These are phyloP conservation scores for Watsonalla binaria DNA, from an alignment of 2,888 invertebrate species.

Conservation along the genomic window DNA sequence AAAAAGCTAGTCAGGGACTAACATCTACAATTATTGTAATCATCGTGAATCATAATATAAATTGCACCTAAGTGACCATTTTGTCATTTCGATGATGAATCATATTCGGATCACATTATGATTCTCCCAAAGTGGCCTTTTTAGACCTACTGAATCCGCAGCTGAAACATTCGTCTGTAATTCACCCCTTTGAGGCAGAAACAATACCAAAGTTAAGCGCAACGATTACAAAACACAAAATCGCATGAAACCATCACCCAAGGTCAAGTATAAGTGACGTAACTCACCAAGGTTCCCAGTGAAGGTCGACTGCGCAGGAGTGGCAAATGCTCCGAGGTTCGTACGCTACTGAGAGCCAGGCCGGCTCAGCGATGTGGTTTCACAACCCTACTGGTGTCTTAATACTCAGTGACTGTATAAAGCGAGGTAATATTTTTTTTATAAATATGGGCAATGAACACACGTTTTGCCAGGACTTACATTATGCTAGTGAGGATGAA, in stretches of 20 bases:
- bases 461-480: background rate
- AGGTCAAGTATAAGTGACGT: conserved; percentile 56
- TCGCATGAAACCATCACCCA: conserved; percentile 16
- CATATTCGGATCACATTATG: too few relatives aligned
- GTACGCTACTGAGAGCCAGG: conserved; percentile 60
- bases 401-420: conserved; percentile 57
- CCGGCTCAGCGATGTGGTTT: conserved; percentile 40
- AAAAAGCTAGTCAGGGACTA: too few relatives aligned
- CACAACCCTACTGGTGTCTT: conserved; percentile 68
- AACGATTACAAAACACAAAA: conserved; percentile 8
- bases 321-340: conserved; percentile 55
- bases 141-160: too few relatives aligned
- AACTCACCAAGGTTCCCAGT: conserved; percentile 62
- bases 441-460: conserved; percentile 10
- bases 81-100: too few relatives aligned
- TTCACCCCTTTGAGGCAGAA: background rate
- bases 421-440: conserved; percentile 39
- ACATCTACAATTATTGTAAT: too few relatives aligned
- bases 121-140: too few relatives aligned
- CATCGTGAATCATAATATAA: too few relatives aligned
- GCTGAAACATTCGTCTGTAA: background rate
- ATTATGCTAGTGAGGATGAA: too few relatives aligned
- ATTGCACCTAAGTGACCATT: too few relatives aligned
- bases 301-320: conserved; percentile 52
- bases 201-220: background rate